Conservation (phyloP, 53 echinoderm and acorn worm species). For the Temnopleurus reevesii region DNA sequence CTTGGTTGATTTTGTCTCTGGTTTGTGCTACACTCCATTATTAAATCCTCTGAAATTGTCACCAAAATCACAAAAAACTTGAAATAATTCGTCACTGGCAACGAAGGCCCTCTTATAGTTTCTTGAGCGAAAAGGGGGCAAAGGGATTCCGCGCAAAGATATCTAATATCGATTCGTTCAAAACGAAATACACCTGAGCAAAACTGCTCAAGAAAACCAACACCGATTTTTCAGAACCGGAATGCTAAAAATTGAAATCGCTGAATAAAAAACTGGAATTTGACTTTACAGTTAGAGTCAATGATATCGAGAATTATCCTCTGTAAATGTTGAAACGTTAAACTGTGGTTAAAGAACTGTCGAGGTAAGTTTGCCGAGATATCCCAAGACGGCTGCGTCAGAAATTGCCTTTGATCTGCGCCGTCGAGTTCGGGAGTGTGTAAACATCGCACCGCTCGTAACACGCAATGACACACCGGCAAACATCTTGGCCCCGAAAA, state of each 20-base stretch:
- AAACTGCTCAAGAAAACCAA: too few species aligned
- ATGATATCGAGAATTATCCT: background rate
- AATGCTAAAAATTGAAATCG: too few species aligned
- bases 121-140: too few species aligned
- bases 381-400: slow-evolving; percentile 39
- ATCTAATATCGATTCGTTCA: too few species aligned
- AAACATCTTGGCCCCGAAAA: background rate
- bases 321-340: background rate
- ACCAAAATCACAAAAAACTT: too few species aligned
- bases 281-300: background rate
- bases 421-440: background rate
- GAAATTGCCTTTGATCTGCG: slow-evolving; percentile 1
- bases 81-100: too few species aligned
- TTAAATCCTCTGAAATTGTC: background rate
- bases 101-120: too few species aligned
- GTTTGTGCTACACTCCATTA: background rate
- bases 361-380: slow-evolving; percentile 12
- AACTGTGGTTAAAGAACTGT: background rate
- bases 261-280: too few species aligned
- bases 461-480: background rate
- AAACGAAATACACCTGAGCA: too few species aligned
- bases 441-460: slow-evolving; percentile 7
- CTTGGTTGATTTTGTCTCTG: background rate
- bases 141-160: too few species aligned
- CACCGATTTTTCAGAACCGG: too few species aligned